phyloP scores from a whole-genome alignment of 1,140 invertebrate species.

The Microvelia longipes region DNA sequence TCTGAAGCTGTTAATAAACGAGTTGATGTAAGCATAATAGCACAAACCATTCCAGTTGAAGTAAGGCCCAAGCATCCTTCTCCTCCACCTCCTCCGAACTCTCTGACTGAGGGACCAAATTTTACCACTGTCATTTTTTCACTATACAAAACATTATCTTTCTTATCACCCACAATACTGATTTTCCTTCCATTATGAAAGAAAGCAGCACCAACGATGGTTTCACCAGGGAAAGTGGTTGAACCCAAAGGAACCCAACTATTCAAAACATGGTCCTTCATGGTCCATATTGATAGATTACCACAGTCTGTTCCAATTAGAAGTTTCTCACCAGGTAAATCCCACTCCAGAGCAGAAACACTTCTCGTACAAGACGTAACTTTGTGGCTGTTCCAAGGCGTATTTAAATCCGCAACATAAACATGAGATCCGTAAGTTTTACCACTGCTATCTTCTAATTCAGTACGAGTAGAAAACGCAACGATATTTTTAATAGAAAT shows the following conservation, averaged over 20 bases:
- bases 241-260: constrained; percentile 40
- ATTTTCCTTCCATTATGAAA: constrained; percentile 71
- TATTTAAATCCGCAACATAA: constrained; percentile 73
- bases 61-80: constrained; percentile 70
- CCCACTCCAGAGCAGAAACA: constrained; percentile 71
- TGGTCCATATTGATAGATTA: constrained; percentile 56
- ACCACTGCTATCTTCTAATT: constrained; percentile 44
- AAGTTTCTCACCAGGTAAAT: constrained; percentile 58
- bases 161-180: constrained; percentile 52
- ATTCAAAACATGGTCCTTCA: constrained; percentile 62
- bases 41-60: constrained; percentile 63
- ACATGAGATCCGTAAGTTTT: constrained; percentile 60
- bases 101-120: constrained; percentile 62
- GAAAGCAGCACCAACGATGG: constrained; percentile 61
- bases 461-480: constrained; percentile 58
- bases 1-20: constrained; percentile 38
- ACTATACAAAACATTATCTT: constrained; percentile 59
- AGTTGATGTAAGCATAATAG: constrained; percentile 33
- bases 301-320: constrained; percentile 59
- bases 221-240: constrained; percentile 49
- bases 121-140: constrained; percentile 69
- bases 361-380: constrained; percentile 36
- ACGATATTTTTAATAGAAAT: constrained; percentile 62
- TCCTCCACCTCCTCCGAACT: constrained; percentile 66
- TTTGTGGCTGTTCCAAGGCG: constrained; percentile 65